These are phyloP conservation scores for Cabera pusaria DNA, from an alignment of 2,888 invertebrate species.

Conservation along the genomic window DNA sequence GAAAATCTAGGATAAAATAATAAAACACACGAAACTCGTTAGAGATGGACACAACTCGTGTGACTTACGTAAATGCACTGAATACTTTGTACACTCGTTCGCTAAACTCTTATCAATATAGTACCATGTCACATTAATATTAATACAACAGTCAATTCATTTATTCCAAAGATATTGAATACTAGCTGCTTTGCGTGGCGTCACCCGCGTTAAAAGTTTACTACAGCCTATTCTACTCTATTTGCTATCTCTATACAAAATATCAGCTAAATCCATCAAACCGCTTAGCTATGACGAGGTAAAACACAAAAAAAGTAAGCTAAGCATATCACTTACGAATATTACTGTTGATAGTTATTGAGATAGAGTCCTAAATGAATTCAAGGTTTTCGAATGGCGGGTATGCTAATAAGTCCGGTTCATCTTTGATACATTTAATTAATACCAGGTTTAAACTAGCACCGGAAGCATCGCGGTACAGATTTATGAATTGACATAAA, in stretches of 20 bases:
- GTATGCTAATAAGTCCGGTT: conserved; percentile 52
- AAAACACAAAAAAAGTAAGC: too few species aligned
- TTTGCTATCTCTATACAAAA: too few species aligned
- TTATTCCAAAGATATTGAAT: too few species aligned
- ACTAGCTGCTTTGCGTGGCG: too few species aligned
- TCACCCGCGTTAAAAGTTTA: too few species aligned
- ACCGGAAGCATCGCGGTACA: conserved; percentile 62
- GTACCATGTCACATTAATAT: conserved; percentile 5
- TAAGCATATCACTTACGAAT: too few species aligned
- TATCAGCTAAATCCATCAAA: too few species aligned
- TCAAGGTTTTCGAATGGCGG: conserved; percentile 19
- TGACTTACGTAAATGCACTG: conserved; percentile 49
- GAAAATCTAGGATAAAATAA: conserved; percentile 60
- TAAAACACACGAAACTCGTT: conserved; percentile 54
- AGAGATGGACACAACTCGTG: conserved; percentile 28
- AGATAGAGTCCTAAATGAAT: conserved; percentile 4
- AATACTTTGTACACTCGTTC: conserved; percentile 26
- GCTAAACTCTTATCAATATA: neutral
- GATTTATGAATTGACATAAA: conserved; percentile 62
- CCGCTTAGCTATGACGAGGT: too few species aligned
- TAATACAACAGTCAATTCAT: too few species aligned
- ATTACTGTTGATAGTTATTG: neutral
- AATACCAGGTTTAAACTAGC: conserved; percentile 42
- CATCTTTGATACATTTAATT: conserved; percentile 48
- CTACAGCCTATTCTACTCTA: too few species aligned